A percentile compares a stretch with the other conserved stretches of the same genome.
phyloP scores from a whole-genome alignment of 2,888 invertebrate species.

The Athalia cordata region DNA sequence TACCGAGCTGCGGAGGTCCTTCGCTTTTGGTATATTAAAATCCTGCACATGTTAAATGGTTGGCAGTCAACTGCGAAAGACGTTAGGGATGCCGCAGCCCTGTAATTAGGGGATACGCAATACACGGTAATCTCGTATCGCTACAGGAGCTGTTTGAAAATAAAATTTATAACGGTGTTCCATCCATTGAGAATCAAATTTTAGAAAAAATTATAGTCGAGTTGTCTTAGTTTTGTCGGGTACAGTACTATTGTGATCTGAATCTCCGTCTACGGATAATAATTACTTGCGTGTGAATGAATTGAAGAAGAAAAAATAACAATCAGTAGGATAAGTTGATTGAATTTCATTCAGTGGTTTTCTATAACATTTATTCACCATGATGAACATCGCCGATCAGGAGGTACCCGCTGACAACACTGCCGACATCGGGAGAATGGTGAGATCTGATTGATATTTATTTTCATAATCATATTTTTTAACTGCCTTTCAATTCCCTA shows the following conservation, averaged over 20 bases:
- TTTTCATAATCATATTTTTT: neutral
- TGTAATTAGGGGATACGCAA: neutral
- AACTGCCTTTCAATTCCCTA: neutral
- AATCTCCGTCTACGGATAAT: too few species aligned
- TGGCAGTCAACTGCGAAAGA: too few species aligned
- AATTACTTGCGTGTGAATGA: neutral
- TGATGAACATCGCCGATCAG: conserved; percentile 66
- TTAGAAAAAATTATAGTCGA: too few species aligned
- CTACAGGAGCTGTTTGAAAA: too few species aligned
- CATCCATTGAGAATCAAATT: too few species aligned
- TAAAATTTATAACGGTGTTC: too few species aligned
- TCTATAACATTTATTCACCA: conserved; percentile 43
- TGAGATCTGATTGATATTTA: conserved; percentile 51
- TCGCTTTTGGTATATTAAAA: neutral
- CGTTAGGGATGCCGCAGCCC: neutral
- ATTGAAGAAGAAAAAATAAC: neutral
- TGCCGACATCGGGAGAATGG: conserved; percentile 62
- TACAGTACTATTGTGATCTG: too few species aligned
- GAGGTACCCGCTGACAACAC: conserved; percentile 63
- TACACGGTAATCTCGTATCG: too few species aligned
- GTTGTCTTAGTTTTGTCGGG: too few species aligned
- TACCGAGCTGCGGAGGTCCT: conserved; percentile 1
- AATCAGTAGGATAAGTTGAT: neutral
- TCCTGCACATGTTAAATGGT: too few species aligned
- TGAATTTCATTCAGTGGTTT: conserved; percentile 9